phyloP scores from a whole-genome alignment of 1,140 invertebrate species.

The Pogonognathellus flavescens region DNA sequence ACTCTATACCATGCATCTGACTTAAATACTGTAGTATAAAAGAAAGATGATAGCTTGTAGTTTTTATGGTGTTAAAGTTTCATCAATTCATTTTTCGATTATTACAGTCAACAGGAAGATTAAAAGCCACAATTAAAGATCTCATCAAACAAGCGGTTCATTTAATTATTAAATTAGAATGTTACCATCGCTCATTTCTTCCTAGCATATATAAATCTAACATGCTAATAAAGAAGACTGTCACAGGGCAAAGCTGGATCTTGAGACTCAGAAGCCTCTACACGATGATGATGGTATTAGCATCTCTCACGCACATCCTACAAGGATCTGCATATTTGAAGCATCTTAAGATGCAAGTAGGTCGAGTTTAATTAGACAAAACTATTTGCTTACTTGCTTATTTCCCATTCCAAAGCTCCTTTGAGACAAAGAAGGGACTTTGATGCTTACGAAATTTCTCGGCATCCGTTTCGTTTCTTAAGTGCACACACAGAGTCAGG shows the following conservation, averaged over 20 bases:
- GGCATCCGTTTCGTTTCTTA: conserved; percentile 22
- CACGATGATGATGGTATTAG: too few relatives aligned
- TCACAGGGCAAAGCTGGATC: too few relatives aligned
- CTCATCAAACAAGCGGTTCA: not conserved
- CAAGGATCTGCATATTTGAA: too few relatives aligned
- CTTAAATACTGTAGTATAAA: too few relatives aligned
- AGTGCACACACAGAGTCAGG: not conserved
- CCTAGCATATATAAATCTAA: too few relatives aligned
- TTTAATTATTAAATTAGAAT: not conserved
- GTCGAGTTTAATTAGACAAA: conserved; percentile 25
- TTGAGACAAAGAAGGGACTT: conserved; percentile 42
- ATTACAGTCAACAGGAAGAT: not conserved
- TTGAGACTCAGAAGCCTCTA: too few relatives aligned
- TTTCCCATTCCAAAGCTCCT: conserved; percentile 26
- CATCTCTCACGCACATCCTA: too few relatives aligned
- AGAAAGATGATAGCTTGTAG: too few relatives aligned
- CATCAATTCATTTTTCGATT: not conserved
- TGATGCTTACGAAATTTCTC: conserved; percentile 32
- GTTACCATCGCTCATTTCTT: too few relatives aligned
- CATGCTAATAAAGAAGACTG: too few relatives aligned
- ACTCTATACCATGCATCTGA: too few relatives aligned
- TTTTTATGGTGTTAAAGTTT: not conserved
- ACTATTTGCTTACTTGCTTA: conserved; percentile 40
- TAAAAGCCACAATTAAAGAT: conserved; percentile 12
- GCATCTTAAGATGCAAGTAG: not conserved